phyloP scores from a whole-genome alignment of 1,140 invertebrate species.

The Tribolium madens region DNA sequence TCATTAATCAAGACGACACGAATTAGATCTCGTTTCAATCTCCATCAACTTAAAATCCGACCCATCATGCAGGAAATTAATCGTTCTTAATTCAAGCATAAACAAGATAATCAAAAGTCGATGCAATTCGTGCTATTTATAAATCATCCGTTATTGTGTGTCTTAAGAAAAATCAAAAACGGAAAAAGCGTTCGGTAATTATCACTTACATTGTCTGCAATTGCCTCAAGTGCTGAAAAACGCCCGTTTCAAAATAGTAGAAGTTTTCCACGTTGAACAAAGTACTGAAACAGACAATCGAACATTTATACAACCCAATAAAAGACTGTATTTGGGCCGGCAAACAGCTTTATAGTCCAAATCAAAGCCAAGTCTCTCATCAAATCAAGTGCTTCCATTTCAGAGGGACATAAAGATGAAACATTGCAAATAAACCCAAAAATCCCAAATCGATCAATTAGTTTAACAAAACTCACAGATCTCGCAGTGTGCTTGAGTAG shows the following conservation, averaged over 20 bases:
- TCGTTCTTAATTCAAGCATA: neutral
- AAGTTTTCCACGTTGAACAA: constrained; percentile 67
- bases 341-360: too few species aligned
- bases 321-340: too few species aligned
- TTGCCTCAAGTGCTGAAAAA: constrained; percentile 66
- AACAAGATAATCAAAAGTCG: neutral
- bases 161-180: neutral
- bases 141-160: neutral
- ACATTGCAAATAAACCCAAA: too few species aligned
- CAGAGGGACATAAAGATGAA: neutral
- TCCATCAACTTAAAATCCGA: constrained; percentile 12
- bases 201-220: constrained; percentile 69
- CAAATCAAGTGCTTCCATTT: neutral
- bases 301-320: neutral
- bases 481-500: constrained; percentile 58
- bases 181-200: neutral
- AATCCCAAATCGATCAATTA: neutral
- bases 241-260: constrained; percentile 67
- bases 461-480: constrained; percentile 60
- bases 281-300: constrained; percentile 61
- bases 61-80: constrained; percentile 28
- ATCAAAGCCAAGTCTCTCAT: neutral
- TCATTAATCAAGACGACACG: constrained; percentile 34
- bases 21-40: constrained; percentile 31
- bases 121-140: neutral